Percentiles rank a stretch among this genome's conserved stretches.
These are phyloP conservation scores for Pachliopta kotzebuea DNA, from an alignment of 2,888 invertebrate species.

Conservation along the genomic window DNA sequence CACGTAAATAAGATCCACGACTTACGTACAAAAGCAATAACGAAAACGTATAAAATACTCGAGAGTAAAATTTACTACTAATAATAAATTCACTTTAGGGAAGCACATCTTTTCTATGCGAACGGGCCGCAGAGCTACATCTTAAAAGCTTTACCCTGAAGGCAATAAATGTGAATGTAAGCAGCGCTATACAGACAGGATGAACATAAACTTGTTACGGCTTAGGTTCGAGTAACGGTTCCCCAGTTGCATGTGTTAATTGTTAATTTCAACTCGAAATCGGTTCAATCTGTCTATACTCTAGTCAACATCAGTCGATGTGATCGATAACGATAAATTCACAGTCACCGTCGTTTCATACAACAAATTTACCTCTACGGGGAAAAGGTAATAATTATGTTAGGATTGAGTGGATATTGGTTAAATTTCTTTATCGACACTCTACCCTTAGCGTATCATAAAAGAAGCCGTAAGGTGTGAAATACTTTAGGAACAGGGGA, in stretches of 20 bases:
- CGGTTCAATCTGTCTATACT: constrained; percentile 45
- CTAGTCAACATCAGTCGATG: constrained; percentile 22
- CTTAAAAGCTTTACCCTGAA: constrained; percentile 17
- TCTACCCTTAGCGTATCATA: too few species aligned
- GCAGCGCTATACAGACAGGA: constrained; percentile 9
- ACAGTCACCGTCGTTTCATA: constrained; percentile 2
- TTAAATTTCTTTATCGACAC: too few species aligned
- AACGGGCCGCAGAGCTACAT: constrained; percentile 6
- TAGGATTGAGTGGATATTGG: not conserved
- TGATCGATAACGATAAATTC: constrained; percentile 15
- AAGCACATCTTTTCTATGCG: constrained; percentile 3
- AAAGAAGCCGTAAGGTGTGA: too few species aligned
- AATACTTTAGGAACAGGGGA: too few species aligned
- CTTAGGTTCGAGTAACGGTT: constrained; percentile 24
- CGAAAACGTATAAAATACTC: constrained; percentile 1
- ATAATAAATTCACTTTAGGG: not conserved
- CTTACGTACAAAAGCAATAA: not conserved
- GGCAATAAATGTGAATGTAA: constrained; percentile 25
- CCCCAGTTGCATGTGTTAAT: constrained; percentile 32
- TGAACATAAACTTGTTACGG: constrained; percentile 26
- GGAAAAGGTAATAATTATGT: not conserved
- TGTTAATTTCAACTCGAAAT: constrained; percentile 45
- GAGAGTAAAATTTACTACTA: constrained; percentile 2
- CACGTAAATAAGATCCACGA: not conserved
- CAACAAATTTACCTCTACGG: not conserved